phyloP scores from a whole-genome alignment of 2,888 invertebrate species.

The Melanchra persicariae region DNA sequence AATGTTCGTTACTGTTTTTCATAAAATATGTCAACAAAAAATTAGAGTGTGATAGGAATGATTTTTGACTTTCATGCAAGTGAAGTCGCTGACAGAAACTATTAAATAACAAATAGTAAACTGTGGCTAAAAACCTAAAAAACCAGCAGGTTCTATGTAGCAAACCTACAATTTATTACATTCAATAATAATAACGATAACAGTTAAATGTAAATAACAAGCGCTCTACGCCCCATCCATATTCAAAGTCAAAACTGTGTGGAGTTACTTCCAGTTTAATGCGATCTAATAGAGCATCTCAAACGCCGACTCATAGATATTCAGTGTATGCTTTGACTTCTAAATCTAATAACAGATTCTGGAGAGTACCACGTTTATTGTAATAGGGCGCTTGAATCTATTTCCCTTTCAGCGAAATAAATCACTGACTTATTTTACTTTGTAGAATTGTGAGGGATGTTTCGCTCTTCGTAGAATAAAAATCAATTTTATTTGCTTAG shows the following conservation, averaged over 20 bases:
- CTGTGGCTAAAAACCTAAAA: too few relatives aligned
- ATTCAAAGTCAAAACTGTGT: slow-evolving; percentile 38
- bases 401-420: slow-evolving; percentile 24
- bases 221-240: slow-evolving; percentile 14
- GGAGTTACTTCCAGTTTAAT: slow-evolving; percentile 56
- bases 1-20: not conserved
- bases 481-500: slow-evolving; percentile 11
- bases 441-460: slow-evolving; percentile 2
- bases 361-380: slow-evolving; percentile 39
- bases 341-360: slow-evolving; percentile 54
- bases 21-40: not conserved
- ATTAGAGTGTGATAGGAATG: too few relatives aligned
- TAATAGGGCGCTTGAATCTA: slow-evolving; percentile 30
- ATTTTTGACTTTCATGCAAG: too few relatives aligned
- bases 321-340: slow-evolving; percentile 55
- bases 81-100: too few relatives aligned
- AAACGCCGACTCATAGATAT: slow-evolving; percentile 57
- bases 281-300: slow-evolving; percentile 61
- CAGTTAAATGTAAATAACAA: slow-evolving; percentile 16
- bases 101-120: too few relatives aligned
- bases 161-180: too few relatives aligned
- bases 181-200: too few relatives aligned
- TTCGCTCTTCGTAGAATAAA: not conserved
- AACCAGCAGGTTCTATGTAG: too few relatives aligned
- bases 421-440: slow-evolving; percentile 29